phyloP scores from a whole-genome alignment of 2,797 vertebrate species.

The Chloroceryle inda region DNA sequence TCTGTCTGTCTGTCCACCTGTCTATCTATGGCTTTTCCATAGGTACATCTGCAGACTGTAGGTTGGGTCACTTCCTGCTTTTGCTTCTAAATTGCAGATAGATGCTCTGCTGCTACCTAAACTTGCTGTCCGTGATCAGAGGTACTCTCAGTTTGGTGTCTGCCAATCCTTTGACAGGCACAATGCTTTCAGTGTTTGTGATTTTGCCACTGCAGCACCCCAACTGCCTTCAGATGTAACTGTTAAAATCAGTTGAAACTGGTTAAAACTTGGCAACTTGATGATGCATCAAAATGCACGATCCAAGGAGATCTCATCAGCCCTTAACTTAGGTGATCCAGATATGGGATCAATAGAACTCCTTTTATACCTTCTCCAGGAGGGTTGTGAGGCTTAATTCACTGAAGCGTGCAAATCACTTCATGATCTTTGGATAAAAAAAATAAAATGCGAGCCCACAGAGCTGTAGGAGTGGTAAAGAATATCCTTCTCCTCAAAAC shows the following conservation, averaged over 20 bases:
- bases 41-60: not conserved
- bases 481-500: not conserved
- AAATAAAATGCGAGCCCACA: not conserved
- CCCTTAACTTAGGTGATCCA: not conserved
- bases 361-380: not conserved
- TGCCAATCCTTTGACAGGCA: not conserved
- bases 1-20: not conserved
- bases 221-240: not conserved
- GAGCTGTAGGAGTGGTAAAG: not conserved
- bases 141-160: not conserved
- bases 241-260: not conserved
- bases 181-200: not conserved
- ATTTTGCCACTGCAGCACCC: not conserved
- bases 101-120: not conserved
- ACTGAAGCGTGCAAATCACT: not conserved
- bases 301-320: not conserved
- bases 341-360: not conserved
- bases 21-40: not conserved
- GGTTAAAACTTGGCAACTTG: not conserved
- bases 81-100: not conserved
- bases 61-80: not conserved
- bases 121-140: not conserved
- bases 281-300: rapidly evolving
- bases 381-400: not conserved
- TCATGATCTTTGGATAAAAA: not conserved